Percentiles rank a stretch among this genome's conserved stretches.
Conservation (phyloP, 2,888 invertebrate species). For the Sinhomidia bicolor region DNA sequence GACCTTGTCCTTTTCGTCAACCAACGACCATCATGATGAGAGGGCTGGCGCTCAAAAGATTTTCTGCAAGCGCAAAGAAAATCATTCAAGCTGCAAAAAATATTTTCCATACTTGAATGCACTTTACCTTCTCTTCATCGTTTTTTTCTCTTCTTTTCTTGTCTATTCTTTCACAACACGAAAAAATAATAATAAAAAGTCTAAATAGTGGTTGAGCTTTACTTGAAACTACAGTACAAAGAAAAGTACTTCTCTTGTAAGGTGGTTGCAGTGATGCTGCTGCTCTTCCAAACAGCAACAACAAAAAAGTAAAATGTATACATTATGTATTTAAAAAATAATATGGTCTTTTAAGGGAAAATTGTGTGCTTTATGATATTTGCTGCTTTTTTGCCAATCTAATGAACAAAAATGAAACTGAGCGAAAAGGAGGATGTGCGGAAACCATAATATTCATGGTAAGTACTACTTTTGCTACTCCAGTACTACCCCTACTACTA, state of each 20-base stretch:
- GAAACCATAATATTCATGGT: conserved; percentile 8
- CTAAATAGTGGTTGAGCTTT: conserved; percentile 4
- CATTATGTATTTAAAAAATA: neutral
- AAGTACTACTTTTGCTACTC: neutral
- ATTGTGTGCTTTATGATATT: neutral
- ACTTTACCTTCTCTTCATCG: neutral
- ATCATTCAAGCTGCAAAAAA: conserved; percentile 54
- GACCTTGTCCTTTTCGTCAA: conserved; percentile 29
- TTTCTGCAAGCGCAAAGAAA: conserved; percentile 31
- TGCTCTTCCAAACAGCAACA: neutral
- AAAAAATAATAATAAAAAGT: neutral
- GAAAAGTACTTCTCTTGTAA: neutral
- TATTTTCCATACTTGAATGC: conserved; percentile 50
- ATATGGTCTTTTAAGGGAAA: neutral
- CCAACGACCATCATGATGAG: neutral
- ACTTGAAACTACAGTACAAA: neutral
- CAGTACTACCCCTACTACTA: neutral
- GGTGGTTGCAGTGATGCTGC: neutral
- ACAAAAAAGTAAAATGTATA: neutral
- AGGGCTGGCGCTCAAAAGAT: neutral
- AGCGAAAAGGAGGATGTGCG: neutral
- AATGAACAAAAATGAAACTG: conserved; percentile 13
- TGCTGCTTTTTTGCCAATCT: conserved; percentile 31
- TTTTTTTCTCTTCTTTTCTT: conserved; percentile 1
- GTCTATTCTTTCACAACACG: conserved; percentile 23